Evolutionary conservation across 2,888 invertebrate species (phyloP), one percentile per base, ranked within the genome.

Genomic region (Onthophagus sagittarius): DNA sequence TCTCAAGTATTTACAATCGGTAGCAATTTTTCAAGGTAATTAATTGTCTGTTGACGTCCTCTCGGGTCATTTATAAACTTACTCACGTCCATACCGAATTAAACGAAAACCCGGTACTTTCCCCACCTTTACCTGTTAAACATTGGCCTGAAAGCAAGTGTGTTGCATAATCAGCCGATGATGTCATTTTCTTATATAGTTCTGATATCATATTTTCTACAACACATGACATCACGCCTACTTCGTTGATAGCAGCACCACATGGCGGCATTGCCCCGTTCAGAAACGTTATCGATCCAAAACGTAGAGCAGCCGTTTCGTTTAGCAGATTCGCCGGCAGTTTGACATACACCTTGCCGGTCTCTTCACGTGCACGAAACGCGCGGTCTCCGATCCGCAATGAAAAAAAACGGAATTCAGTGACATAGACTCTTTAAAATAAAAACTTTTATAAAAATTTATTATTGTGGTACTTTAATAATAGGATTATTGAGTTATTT

Each of bases 171-270:
- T 6, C 39, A 63, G 32, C 15, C 53, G 72, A 11, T 77, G 77
- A 78, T 76, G 77, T 78, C 77, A 78, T 75, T 75, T 75, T 73
- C 74, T 70, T 72, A 74, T 74, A 76, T 74, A 75, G 73, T 14
- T 65, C 73, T 72, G 72, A 75, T 77, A 71, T 74, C 74, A 72
- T 31, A 72, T 53, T 72, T 78, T 77, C 77, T 77, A 78, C 77
- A 77, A 77, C 71, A 72, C 23, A 65, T 64, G 74, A 74, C 72
- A 74, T 70, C 74, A 74, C 69, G 72, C 64, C 69, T 62, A 15
- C 31, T 67, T 23, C n/a, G 67, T 23, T n/a, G 39, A 32, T 15
- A 67, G 23, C 32, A 23, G 67, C 31, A 23, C 23, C 23, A 23
- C n/a, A 15, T 31, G 67, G 23, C 15, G 67, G 32, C 67, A 31